These are phyloP conservation scores for Neolamprologus sp. DNA, from an alignment of 2,113 vertebrate species.

Conservation along the genomic window DNA sequence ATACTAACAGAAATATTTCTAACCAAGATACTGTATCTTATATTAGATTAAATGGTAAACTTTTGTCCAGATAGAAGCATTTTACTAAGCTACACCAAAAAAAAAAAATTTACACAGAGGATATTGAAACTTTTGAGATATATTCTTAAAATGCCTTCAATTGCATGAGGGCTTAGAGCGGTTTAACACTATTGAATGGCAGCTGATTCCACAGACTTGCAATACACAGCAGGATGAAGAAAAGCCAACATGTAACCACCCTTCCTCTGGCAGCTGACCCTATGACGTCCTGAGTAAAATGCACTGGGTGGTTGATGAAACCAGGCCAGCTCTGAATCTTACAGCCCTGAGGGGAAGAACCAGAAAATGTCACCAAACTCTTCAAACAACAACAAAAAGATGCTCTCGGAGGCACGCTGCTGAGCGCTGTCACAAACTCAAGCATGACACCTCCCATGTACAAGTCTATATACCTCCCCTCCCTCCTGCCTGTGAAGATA, in stretches of 20 bases:
- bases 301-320: conserved; percentile 11
- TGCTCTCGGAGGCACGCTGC: background rate
- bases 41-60: background rate
- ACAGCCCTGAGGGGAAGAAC: background rate
- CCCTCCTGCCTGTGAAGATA: conserved; percentile 8
- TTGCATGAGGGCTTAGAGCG: background rate
- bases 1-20: background rate
- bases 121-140: background rate
- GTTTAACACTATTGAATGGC: background rate
- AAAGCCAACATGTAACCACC: conserved; percentile 16
- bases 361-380: conserved; percentile 48
- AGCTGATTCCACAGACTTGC: background rate
- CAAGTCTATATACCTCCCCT: background rate
- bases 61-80: background rate
- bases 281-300: conserved; percentile 7
- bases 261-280: conserved; percentile 25
- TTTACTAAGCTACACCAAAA: background rate
- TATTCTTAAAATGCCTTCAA: background rate
- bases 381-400: conserved; percentile 47
- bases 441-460: conserved; percentile 27
- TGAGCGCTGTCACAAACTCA: conserved; percentile 13
- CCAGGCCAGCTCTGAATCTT: background rate
- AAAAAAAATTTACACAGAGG: background rate
- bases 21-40: background rate
- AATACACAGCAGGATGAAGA: background rate